Evolutionary conservation across 2,888 invertebrate genomes (phyloP), one percentile per base, ranked within the genome.

Genomic region (Drosophila atripex): DNA sequence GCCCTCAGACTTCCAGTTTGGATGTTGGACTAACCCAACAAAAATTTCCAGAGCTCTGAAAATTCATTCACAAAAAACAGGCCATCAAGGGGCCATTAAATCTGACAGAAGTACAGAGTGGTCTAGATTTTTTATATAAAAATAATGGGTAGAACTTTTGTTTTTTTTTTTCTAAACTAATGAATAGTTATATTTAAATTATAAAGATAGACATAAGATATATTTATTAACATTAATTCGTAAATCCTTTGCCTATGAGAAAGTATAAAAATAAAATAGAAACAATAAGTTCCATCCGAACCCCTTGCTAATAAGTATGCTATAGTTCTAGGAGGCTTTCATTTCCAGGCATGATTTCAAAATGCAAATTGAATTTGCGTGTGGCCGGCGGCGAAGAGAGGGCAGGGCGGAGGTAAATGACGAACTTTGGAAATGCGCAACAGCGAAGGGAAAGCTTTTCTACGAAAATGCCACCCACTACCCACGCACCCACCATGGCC

Each of bases 61-160:
- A 71, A 73, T 82, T 86, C 85, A 82, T 86, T 86, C 87, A 82
- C 80, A 84, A 86, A 80, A 80, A 71, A 43, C 18, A 43, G 63
- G 16, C 14, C 28, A 35, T 35, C 16, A 52, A 53, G 39, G 45
- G 41, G 35, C 18, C 35, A 30, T 71, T 69, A 73, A 75, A 28
- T 52, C 59, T 53, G 54, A 50, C 59, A 64, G 71, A 65, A 71
- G 73, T 85, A 14, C 35, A 35, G 32, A 12, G 32, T 12, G 32
- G 11, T 5, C n/a, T 12, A 0, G 32, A 32, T 32, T 32, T 5
- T n/a, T 28, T 28, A 9, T 28, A 28, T 4, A 23, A 5, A 5
- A 23, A 23, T 23, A 23, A 23, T n/a, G n/a, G n/a, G n/a, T n/a
- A 18, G 18, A 18, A 18, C n/a, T n/a, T n/a, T n/a, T n/a, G n/a